Evolutionary conservation across 2,113 vertebrate genomes (phyloP).

Genomic region (Progne subis): DNA sequence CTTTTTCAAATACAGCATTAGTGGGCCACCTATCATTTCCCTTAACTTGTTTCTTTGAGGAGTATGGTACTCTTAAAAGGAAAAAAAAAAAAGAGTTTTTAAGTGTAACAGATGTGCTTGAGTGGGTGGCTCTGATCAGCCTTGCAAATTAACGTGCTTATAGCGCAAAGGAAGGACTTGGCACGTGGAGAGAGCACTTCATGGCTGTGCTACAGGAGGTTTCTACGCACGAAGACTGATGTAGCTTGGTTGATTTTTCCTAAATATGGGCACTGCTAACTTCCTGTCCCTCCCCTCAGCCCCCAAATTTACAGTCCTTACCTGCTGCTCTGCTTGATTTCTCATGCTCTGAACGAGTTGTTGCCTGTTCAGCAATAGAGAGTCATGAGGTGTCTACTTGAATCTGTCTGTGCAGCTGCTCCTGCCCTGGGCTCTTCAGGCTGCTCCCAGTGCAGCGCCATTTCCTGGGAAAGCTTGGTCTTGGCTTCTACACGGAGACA

Average conservation of each 20-base stretch:
- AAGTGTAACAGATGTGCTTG: no score
- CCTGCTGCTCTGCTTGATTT: background rate
- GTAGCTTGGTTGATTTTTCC: background rate
- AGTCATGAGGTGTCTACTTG: background rate
- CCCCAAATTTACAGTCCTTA: background rate
- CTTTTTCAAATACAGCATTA: background rate
- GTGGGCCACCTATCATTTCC: background rate
- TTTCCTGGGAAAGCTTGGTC: background rate
- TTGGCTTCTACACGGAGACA: background rate
- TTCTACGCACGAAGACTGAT: background rate
- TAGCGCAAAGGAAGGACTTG: background rate
- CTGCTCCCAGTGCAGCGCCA: background rate
- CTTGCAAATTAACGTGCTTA: rapidly evolving
- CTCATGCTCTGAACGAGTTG: background rate
- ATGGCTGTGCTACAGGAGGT: background rate
- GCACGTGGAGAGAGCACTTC: rapidly evolving
- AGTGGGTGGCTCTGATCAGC: background rate
- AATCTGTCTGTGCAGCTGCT: background rate
- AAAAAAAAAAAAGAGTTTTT: no score
- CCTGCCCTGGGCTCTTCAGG: background rate
- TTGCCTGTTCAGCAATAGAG: background rate
- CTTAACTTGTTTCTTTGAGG: background rate
- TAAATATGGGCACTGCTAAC: background rate
- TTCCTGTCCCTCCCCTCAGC: background rate
- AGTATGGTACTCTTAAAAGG: background rate